phyloP scores from a whole-genome alignment of 1,140 invertebrate genomes.

The Bemisia tabaci region DNA sequence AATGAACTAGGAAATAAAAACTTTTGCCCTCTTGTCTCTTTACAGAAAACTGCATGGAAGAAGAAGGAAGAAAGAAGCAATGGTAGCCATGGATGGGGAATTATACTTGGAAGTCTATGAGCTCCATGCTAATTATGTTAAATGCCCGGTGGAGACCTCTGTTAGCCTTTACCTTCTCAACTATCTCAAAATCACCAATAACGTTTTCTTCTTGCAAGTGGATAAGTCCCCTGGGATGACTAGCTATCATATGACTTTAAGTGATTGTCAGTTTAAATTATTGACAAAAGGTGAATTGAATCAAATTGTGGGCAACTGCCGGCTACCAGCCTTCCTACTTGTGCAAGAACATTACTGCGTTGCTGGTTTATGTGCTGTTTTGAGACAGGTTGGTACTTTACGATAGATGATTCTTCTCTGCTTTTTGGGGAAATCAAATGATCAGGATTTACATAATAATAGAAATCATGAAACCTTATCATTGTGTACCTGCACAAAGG shows the following conservation, averaged over 20 bases:
- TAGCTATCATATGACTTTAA: not conserved
- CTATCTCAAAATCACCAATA: not conserved
- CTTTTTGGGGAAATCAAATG: slow-evolving; percentile 12
- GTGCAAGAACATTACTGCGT: slow-evolving; percentile 41
- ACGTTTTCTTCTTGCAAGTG: not conserved
- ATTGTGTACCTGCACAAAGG: too few species aligned
- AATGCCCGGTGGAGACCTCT: not conserved
- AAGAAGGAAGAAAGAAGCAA: too few species aligned
- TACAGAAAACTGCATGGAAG: too few species aligned
- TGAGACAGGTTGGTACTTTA: slow-evolving; percentile 42
- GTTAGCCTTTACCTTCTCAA: not conserved
- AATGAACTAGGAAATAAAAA: too few species aligned
- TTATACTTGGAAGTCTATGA: not conserved
- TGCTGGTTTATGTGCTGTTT: slow-evolving; percentile 51
- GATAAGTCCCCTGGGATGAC: not conserved
- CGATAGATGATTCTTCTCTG: not conserved
- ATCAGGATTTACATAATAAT: not conserved
- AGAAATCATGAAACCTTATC: too few species aligned
- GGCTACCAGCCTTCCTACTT: slow-evolving; percentile 40
- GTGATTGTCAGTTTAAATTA: not conserved
- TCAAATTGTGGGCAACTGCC: slow-evolving; percentile 32
- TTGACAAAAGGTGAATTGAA: slow-evolving; percentile 23
- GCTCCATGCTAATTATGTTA: not conserved
- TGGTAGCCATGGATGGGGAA: not conserved
- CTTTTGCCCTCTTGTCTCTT: too few species aligned